Evolutionary conservation across 2,113 vertebrate species (phyloP).

Genomic region (Odobenus rosmarus): DNA sequence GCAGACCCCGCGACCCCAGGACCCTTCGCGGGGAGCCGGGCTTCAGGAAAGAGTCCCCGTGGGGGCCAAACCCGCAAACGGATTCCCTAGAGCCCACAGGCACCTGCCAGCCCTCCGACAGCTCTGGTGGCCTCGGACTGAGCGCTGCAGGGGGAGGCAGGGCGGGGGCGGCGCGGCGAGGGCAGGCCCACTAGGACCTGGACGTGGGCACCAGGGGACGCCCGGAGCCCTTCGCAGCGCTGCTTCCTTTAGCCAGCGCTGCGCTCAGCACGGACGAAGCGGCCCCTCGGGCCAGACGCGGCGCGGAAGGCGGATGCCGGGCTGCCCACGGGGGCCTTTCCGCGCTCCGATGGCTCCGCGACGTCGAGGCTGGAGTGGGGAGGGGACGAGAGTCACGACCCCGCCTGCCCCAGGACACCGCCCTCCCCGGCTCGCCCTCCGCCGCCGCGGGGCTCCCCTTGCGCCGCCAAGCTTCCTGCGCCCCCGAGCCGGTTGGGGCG

Average conservation of each 20-base stretch:
- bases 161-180: no score
- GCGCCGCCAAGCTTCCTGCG: background rate
- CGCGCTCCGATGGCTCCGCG: no score
- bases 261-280: background rate
- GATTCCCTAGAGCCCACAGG: background rate
- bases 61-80: no score
- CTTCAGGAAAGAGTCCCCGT: no score
- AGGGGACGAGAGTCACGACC: background rate
- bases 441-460: no score
- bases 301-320: background rate
- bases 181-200: no score
- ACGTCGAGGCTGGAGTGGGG: background rate
- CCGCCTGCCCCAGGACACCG: background rate
- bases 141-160: background rate
- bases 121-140: no score
- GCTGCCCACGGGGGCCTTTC: background rate
- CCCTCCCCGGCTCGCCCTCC: background rate
- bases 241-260: accelerated
- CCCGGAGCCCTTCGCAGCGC: no score
- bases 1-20: no score
- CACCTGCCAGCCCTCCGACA: background rate
- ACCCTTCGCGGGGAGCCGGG: no score
- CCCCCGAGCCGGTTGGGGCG: background rate
- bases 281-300: background rate
- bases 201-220: no score